Percentiles rank a stretch among this genome's conserved stretches.
phyloP scores from a whole-genome alignment of 1,140 invertebrate genomes.

The Aphis gossypii region DNA sequence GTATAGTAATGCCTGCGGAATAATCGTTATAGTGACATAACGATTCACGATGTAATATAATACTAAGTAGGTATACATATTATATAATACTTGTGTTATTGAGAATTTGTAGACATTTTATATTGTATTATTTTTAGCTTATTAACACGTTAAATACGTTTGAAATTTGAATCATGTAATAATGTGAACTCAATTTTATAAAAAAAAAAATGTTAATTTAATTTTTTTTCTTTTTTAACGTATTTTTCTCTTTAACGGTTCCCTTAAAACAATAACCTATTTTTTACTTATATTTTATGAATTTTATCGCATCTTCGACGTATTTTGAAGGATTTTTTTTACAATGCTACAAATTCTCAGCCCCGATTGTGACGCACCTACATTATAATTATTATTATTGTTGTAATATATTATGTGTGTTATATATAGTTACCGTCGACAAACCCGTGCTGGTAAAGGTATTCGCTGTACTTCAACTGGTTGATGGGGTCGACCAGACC shows the following conservation, averaged over 20 bases:
- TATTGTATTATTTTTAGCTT: neutral
- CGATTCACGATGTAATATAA: too few relatives aligned
- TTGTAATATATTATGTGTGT: neutral
- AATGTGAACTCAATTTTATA: too few relatives aligned
- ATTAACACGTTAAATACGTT: neutral
- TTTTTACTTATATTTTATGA: too few relatives aligned
- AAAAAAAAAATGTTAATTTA: too few relatives aligned
- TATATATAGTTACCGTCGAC: slow-evolving; percentile 5
- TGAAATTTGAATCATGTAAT: neutral
- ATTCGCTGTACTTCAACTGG: slow-evolving; percentile 80
- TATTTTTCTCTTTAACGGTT: too few relatives aligned
- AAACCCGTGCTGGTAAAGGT: slow-evolving; percentile 79
- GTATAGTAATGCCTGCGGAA: neutral
- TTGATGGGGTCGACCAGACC: slow-evolving; percentile 82
- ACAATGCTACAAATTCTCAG: neutral
- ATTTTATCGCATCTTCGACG: too few relatives aligned
- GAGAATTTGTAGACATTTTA: neutral
- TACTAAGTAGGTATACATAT: too few relatives aligned
- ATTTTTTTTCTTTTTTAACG: too few relatives aligned
- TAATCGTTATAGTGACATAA: neutral
- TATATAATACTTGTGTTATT: too few relatives aligned
- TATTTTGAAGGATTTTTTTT: neutral
- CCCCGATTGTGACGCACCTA: neutral
- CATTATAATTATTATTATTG: neutral
- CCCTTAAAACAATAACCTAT: too few relatives aligned